Conservation (phyloP, 2,797 vertebrate genomes). For the Percopsis omiscomaycus region DNA sequence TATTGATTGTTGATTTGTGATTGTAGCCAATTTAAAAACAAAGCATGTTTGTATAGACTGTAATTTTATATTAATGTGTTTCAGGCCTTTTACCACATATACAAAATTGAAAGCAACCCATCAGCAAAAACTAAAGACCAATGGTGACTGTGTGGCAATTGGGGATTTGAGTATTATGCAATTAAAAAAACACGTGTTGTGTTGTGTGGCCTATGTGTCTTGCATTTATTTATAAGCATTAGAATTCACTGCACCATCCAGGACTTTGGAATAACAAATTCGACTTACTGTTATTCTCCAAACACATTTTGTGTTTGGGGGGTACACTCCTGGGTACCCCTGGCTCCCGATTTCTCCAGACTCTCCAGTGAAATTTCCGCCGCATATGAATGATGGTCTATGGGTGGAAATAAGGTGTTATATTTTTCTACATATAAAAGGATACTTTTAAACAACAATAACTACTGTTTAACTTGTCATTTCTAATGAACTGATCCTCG, state of each 20-base stretch:
- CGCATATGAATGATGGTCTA: conserved; percentile 90
- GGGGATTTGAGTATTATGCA: conserved; percentile 18
- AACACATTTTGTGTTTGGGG: conserved; percentile 96
- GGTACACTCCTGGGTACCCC: conserved; percentile 97
- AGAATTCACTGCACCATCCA: not conserved
- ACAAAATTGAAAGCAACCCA: conserved; percentile 29
- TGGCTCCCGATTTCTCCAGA: conserved; percentile 96
- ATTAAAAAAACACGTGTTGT: conserved; percentile 17
- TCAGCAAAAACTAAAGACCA: conserved; percentile 28
- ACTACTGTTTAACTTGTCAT: too few relatives aligned
- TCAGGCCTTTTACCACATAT: conserved; percentile 10
- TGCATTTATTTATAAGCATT: not conserved
- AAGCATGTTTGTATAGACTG: not conserved
- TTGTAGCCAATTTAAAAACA: not conserved
- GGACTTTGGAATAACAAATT: conserved; percentile 5
- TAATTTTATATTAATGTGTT: conserved; percentile 4
- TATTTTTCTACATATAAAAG: not conserved
- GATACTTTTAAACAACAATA: not conserved
- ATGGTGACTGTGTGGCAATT: conserved; percentile 38
- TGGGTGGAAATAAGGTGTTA: not conserved
- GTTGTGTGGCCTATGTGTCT: not conserved
- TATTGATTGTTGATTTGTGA: too few relatives aligned
- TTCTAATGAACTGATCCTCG: not conserved
- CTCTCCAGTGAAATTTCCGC: conserved; percentile 89
- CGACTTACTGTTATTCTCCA: conserved; percentile 97